Conservation (phyloP, 2,888 invertebrate species). For the Drosophila robusta region DNA sequence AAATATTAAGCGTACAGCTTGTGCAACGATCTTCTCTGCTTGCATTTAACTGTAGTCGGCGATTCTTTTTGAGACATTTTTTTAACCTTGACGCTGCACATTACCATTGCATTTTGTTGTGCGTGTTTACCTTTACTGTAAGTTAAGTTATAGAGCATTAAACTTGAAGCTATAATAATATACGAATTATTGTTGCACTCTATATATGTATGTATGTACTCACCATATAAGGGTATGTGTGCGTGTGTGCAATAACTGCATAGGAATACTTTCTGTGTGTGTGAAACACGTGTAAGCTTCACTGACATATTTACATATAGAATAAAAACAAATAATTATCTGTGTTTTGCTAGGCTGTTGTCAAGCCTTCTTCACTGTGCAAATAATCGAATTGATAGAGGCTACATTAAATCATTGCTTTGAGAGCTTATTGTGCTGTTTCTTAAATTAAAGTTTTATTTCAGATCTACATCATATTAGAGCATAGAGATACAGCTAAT, state of each 20-base stretch:
- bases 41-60: no score
- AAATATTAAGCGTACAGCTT: no score
- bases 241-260: not conserved
- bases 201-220: not conserved
- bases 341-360: conserved; percentile 14
- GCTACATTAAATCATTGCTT: not conserved
- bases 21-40: no score
- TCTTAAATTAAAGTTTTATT: conserved; percentile 5
- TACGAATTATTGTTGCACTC: no score
- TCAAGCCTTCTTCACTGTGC: conserved; percentile 14
- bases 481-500: no score
- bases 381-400: conserved; percentile 3
- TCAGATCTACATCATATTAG: no score
- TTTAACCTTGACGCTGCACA: no score
- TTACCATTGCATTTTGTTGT: no score
- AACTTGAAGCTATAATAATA: no score
- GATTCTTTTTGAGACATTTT: no score
- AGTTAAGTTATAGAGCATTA: no score
- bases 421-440: not conserved
- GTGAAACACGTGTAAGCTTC: conserved; percentile 14
- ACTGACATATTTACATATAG: conserved; percentile 1
- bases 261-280: conserved; percentile 1
- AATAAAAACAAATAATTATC: conserved; percentile 20
- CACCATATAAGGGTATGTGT: not conserved
- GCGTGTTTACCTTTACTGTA: no score